phyloP scores from a whole-genome alignment of 2,888 invertebrate genomes.

The Pseudococcus viburni region DNA sequence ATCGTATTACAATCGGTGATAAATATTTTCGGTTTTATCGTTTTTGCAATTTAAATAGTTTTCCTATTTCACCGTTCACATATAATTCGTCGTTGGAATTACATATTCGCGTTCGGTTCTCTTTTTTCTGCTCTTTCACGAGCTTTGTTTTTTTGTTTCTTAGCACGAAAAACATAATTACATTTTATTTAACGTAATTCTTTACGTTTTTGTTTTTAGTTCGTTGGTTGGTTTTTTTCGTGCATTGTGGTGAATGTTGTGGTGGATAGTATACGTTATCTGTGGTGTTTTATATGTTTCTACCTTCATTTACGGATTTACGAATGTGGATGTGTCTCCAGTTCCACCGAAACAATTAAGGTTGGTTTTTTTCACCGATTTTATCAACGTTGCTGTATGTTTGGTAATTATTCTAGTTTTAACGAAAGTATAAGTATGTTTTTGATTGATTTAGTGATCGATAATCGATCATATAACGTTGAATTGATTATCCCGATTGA shows the following conservation, averaged over 20 bases:
- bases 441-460: background rate
- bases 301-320: background rate
- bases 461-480: background rate
- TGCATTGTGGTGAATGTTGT: conserved; percentile 37
- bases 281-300: conserved; percentile 20
- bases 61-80: background rate
- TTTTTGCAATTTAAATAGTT: background rate
- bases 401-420: background rate
- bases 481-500: background rate
- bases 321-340: background rate
- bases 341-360: background rate
- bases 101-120: conserved; percentile 9
- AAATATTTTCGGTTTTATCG: conserved; percentile 31
- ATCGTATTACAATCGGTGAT: conserved; percentile 33
- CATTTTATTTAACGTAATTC: conserved; percentile 39
- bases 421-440: background rate
- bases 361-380: conserved; percentile 5
- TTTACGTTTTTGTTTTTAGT: conserved; percentile 32
- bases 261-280: conserved; percentile 42
- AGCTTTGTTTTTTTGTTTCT: background rate
- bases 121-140: background rate
- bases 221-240: background rate
- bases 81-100: background rate
- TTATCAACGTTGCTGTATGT: background rate
- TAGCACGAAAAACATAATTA: conserved; percentile 36